A percentile compares a stretch with the other conserved stretches of the same genome.
phyloP scores from a whole-genome alignment of 2,113 vertebrate genomes.

The Larimichthys crocea region DNA sequence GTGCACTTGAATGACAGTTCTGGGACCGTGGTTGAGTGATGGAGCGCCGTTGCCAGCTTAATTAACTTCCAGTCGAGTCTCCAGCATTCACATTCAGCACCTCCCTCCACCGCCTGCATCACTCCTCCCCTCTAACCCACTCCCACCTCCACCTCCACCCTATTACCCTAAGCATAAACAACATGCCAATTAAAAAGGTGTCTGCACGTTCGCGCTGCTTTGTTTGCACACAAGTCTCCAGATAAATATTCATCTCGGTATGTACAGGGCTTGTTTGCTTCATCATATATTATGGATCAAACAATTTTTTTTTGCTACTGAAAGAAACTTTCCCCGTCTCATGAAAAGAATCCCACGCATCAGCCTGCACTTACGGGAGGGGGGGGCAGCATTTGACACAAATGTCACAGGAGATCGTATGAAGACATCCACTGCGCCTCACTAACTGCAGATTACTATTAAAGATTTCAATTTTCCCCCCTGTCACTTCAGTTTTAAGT shows the following conservation, averaged over 20 bases:
- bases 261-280: slow-evolving; percentile 15
- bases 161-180: slow-evolving; percentile 59
- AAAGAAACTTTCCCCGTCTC: slow-evolving; percentile 24
- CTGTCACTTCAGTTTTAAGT: slow-evolving; percentile 77
- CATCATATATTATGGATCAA: slow-evolving; percentile 60
- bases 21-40: slow-evolving; percentile 74
- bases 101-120: slow-evolving; percentile 3
- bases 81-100: slow-evolving; percentile 64
- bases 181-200: slow-evolving; percentile 61
- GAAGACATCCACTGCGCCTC: slow-evolving; percentile 50
- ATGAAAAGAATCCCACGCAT: slow-evolving; percentile 5
- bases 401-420: slow-evolving; percentile 51
- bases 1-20: slow-evolving; percentile 74
- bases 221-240: slow-evolving; percentile 44
- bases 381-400: not conserved
- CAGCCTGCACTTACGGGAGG: not conserved
- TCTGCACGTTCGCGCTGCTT: slow-evolving; percentile 25
- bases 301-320: slow-evolving; percentile 35
- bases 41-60: slow-evolving; percentile 72
- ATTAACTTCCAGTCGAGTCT: slow-evolving; percentile 81
- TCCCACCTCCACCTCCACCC: slow-evolving; percentile 5
- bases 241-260: slow-evolving; percentile 50
- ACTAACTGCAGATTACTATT: slow-evolving; percentile 70
- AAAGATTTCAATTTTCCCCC: slow-evolving; percentile 74
- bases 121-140: not conserved